phyloP scores from a whole-genome alignment of 1,140 invertebrate species.

The Maconellicoccus hirsutus region DNA sequence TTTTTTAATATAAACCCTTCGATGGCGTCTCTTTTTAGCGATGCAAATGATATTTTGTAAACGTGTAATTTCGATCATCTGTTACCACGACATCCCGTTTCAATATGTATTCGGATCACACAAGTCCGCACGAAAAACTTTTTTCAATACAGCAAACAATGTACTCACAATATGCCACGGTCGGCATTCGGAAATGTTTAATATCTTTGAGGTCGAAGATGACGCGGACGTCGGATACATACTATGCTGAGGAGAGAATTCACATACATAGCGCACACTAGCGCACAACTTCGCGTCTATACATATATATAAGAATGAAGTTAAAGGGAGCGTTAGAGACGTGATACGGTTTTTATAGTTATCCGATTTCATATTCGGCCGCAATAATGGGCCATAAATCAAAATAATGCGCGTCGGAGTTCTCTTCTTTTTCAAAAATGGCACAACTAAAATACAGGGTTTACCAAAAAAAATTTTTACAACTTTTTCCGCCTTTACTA shows the following conservation, averaged over 20 bases:
- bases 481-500: neutral
- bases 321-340: conserved; percentile 17
- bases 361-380: conserved; percentile 21
- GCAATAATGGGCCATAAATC: conserved; percentile 21
- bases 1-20: neutral
- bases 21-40: neutral
- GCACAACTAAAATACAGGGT: conserved; percentile 15
- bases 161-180: neutral
- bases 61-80: conserved; percentile 5
- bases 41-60: neutral
- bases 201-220: conserved; percentile 20
- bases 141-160: neutral
- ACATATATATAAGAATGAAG: conserved; percentile 1
- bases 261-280: neutral
- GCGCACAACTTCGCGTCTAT: too few relatives aligned
- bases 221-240: conserved; percentile 18
- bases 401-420: conserved; percentile 15
- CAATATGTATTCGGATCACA: neutral
- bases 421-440: conserved; percentile 14
- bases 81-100: neutral
- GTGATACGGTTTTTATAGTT: conserved; percentile 22
- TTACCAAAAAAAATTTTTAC: conserved; percentile 8
- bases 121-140: conserved; percentile 2
- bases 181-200: neutral
- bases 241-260: too few relatives aligned